Evolutionary conservation across 2,113 vertebrate species (phyloP).

Genomic region (Nerophis lumbriciformis): DNA sequence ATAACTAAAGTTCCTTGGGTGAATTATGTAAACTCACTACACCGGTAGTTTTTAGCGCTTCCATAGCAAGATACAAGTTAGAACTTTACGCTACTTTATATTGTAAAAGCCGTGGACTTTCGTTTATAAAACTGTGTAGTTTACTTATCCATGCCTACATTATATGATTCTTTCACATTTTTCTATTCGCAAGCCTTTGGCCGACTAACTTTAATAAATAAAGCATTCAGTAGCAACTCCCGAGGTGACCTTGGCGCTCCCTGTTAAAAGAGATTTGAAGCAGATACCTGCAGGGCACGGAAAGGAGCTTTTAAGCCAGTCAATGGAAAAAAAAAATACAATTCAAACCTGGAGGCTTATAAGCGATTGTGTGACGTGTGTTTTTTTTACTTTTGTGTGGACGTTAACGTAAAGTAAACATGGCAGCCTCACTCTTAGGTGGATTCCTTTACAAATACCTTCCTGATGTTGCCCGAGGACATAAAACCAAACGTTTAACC

Average conservation of each 20-base stretch:
- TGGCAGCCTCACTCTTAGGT: background rate
- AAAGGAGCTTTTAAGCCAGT: constrained; percentile 10
- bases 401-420: background rate
- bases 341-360: background rate
- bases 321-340: constrained; percentile 6
- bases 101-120: too few relatives aligned
- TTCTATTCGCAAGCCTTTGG: background rate
- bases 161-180: background rate
- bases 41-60: too few relatives aligned
- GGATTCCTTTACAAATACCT: background rate
- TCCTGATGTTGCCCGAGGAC: constrained; percentile 2
- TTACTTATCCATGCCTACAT: too few relatives aligned
- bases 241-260: constrained; percentile 1
- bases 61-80: too few relatives aligned
- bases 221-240: background rate
- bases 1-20: too few relatives aligned
- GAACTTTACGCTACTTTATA: too few relatives aligned
- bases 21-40: too few relatives aligned
- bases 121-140: too few relatives aligned
- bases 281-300: background rate
- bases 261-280: constrained; percentile 10
- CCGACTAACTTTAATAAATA: background rate
- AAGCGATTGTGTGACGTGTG: background rate
- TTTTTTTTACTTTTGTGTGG: constrained; percentile 2
- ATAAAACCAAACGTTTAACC: constrained; percentile 9